Conservation (phyloP, 2,888 invertebrate species). For the Antheraea assamensis region DNA sequence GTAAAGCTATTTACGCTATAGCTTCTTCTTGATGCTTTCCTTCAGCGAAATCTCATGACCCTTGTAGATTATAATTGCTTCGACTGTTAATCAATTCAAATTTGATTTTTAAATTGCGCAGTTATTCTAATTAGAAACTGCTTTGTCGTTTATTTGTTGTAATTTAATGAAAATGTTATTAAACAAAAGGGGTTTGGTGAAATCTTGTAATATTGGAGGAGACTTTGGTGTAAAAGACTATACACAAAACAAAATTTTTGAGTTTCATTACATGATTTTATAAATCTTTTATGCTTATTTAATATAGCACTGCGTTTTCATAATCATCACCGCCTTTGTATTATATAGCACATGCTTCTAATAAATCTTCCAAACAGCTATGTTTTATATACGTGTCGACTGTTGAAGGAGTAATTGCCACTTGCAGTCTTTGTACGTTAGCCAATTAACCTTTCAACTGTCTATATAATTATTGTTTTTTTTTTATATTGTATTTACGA, state of each 20-base stretch:
- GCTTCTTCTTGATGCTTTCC: not conserved
- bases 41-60: not conserved
- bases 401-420: no score
- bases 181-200: not conserved
- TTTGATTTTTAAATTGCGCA: no score
- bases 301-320: conserved; percentile 67
- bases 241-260: conserved; percentile 34
- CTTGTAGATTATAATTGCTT: not conserved
- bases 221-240: not conserved
- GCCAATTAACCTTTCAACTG: no score
- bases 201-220: no score
- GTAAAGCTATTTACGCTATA: not conserved
- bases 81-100: not conserved
- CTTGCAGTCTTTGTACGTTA: no score
- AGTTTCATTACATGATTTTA: conserved; percentile 29
- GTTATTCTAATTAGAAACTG: no score
- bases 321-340: conserved; percentile 76
- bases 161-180: not conserved
- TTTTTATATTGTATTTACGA: not conserved
- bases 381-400: not conserved
- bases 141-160: not conserved
- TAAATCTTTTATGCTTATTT: conserved; percentile 29
- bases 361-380: not conserved
- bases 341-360: conserved; percentile 49
- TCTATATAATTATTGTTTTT: not conserved